Base-by-base conservation (phyloP, 1,140 invertebrate species). In the Lepidurus packardi region DNA sequence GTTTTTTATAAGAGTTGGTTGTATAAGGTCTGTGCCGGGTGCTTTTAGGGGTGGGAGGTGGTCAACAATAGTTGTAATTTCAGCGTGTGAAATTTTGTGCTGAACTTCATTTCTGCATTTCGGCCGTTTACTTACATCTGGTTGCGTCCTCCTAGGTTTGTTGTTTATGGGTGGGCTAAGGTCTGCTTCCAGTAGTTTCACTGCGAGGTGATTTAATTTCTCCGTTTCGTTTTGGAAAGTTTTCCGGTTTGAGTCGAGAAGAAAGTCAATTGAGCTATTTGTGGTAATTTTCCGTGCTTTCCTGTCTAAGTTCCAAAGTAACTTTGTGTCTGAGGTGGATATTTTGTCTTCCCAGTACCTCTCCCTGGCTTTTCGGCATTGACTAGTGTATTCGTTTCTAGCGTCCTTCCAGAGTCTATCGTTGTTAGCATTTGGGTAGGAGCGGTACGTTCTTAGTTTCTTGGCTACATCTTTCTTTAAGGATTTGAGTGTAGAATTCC, bases 1-100 rank as follows among this genome's bases (percentile, higher is more conserved):
- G 13, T 77, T 65, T 42, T 42, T 16, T n/a, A 77, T 34, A 10
- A 77, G 43, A 24, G 47, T 77, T n/a, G 43, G n/a, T 77, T 77
- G 34, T 8, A 77, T 41, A 21, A 34, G 24, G 75, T 77, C 75
- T 25, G 10, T 11, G 9, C 75, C n/a, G n/a, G n/a, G n/a, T n/a
- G n/a, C n/a, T n/a, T 77, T 77, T 25, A 47, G 8, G n/a, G 75
- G 75, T 21, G 45, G 45, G 1, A 47, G 45, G 45, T 47, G 10
- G 10, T 47, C 16, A 7, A 47, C 16, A 47, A 47, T 10, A 47
- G 10, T 47, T 8, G 10, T 16, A 10, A 47, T 16, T 47, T 47
- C 10, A 11, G 10, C 45, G 45, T 47, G 45, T 47, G 45, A 47
- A 7, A 47, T 10, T 47, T 16, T 47, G 6, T 47, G 10, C 16